Conservation (phyloP, 2,797 vertebrate species). For the Enteromius thamalakanensis region DNA sequence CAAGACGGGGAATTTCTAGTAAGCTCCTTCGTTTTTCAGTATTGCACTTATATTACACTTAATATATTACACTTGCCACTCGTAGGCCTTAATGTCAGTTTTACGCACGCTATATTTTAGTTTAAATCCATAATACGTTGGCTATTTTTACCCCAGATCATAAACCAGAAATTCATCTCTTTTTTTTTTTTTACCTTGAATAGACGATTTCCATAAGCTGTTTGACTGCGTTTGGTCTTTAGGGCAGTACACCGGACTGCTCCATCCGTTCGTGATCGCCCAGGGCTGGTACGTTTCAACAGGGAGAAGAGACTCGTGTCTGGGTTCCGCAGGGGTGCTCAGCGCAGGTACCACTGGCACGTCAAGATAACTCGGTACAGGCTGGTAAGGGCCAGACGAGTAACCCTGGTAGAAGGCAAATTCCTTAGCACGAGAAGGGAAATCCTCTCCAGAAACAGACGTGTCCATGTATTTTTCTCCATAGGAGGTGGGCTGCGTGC, state of each 20-base stretch:
- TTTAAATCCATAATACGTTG: not conserved
- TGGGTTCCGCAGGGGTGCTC: conserved; percentile 87
- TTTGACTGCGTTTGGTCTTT: conserved; percentile 94
- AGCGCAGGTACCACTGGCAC: conserved; percentile 92
- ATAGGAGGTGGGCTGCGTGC: conserved; percentile 88
- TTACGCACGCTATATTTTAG: not conserved
- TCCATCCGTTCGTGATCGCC: conserved; percentile 96
- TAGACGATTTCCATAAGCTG: conserved; percentile 93
- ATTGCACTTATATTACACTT: too few relatives aligned
- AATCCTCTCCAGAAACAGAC: conserved; percentile 91
- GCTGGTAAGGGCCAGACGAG: conserved; percentile 90
- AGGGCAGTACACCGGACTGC: conserved; percentile 94
- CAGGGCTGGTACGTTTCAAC: conserved; percentile 98
- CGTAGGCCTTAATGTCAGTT: not conserved
- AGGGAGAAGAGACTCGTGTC: conserved; percentile 91
- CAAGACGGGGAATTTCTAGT: not conserved
- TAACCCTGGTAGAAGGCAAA: conserved; percentile 98
- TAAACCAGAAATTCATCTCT: not conserved
- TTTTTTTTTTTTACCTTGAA: conserved; percentile 84
- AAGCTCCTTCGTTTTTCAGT: not conserved
- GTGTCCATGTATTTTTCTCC: conserved; percentile 95
- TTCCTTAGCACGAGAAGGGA: conserved; percentile 92
- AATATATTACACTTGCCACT: not conserved
- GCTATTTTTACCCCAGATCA: not conserved
- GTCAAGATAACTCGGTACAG: conserved; percentile 93